Conservation (phyloP, 2,113 vertebrate species). For the Mesembrinibis cayennensis region DNA sequence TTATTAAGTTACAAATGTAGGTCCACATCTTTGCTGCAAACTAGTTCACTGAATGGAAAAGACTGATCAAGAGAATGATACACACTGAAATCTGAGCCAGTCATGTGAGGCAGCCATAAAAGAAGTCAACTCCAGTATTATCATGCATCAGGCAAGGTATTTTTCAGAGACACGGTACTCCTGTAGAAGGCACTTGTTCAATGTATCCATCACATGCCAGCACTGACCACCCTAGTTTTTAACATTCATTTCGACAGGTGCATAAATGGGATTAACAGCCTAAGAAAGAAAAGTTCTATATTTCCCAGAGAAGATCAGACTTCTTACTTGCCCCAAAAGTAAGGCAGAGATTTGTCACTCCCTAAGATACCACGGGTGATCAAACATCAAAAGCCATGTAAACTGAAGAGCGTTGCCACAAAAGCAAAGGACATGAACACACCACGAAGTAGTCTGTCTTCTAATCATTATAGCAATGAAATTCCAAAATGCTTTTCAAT, state of each 20-base stretch:
- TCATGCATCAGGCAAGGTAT: neutral
- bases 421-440: neutral
- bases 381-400: neutral
- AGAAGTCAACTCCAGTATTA: neutral
- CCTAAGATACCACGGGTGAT: rapidly evolving
- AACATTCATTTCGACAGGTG: neutral
- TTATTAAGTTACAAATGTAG: neutral
- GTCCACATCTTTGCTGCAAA: neutral
- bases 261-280: neutral
- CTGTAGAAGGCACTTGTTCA: neutral
- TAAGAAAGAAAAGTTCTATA: neutral
- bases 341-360: neutral
- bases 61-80: neutral
- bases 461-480: neutral
- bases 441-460: neutral
- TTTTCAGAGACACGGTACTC: neutral
- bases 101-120: neutral
- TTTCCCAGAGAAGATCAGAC: neutral
- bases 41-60: neutral
- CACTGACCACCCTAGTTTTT: neutral
- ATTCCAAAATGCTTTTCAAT: neutral
- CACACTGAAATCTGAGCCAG: neutral
- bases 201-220: neutral
- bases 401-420: neutral
- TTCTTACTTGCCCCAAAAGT: neutral